Evolutionary conservation across 2,888 invertebrate genomes (phyloP), one percentile per base, ranked within the genome.

Genomic region (Dromius quadrimaculatus): DNA sequence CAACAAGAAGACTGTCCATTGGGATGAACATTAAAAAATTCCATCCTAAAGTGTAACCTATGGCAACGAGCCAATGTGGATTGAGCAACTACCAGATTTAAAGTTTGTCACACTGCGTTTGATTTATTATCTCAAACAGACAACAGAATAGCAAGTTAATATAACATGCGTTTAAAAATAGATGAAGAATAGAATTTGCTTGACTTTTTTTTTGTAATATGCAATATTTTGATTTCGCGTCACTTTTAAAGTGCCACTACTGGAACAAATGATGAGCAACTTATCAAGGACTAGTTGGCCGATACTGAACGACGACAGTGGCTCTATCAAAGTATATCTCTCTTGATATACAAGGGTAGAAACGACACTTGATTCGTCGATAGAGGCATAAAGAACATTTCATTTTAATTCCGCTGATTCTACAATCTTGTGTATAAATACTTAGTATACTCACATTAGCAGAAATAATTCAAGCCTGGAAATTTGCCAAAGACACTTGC

Each of bases 1-100:
- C 62, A 62, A 62, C 62, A 41, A 20, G 23, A 62, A 15, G 23
- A 59, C 59, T 59, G 34, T 59, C 36, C 59, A 59, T 59, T 41
- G 62, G 41, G 38, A 41, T 41, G 62, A 62, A 62, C 62, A 62
- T 38, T 28, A 20, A 50, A 68, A 68, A 68, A 57, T 54, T 28
- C 57, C 68, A 64, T 70, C 71, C 69, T 70, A 65, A 73, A 73
- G 69, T 66, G 69, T 70, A 73, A 71, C 71, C 36, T 59, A 70
- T 73, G 73, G 73, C 73, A 71, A 17, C 34, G 23, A 34, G 57
- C 73, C 73, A 73, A 73, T 28, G 41, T 59, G 62, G 65, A 71
- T 65, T 63, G 57, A 70, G 71, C 68, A 71, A 64, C 61, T 65
- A 50, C 59, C 59, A 68, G 59, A 36, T 43, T 68, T 57, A 59